These are phyloP conservation scores for Bufotes viridis DNA, from an alignment of 2,797 vertebrate species.

Conservation along the genomic window DNA sequence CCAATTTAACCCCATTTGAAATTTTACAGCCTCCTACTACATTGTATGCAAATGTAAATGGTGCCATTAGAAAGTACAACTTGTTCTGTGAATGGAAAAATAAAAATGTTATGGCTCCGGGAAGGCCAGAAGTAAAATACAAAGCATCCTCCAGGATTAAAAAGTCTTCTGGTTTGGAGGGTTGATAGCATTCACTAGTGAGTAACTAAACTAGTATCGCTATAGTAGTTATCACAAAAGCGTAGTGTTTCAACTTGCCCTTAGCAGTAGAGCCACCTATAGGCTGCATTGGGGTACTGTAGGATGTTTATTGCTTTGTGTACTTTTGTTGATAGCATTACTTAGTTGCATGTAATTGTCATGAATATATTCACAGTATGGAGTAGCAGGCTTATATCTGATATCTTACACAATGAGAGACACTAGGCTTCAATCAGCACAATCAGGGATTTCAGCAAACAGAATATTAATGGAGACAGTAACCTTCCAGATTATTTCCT, in stretches of 20 bases:
- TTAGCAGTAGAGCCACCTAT: neutral
- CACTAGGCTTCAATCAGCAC: neutral
- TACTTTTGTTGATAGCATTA: neutral
- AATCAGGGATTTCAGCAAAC: neutral
- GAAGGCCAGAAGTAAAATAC: too few relatives aligned
- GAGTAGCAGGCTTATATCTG: too few relatives aligned
- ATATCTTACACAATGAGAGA: neutral
- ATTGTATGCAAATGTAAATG: too few relatives aligned
- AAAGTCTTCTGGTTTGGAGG: too few relatives aligned
- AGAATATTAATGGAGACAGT: neutral
- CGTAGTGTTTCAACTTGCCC: neutral
- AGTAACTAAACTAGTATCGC: too few relatives aligned
- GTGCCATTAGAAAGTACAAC: too few relatives aligned
- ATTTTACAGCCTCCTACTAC: too few relatives aligned
- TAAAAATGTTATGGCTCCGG: too few relatives aligned
- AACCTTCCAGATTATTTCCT: slow-evolving; percentile 27
- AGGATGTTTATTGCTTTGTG: neutral
- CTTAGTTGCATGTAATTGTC: neutral
- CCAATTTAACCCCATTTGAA: too few relatives aligned
- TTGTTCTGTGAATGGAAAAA: too few relatives aligned
- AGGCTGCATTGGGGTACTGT: neutral
- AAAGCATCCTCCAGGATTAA: too few relatives aligned
- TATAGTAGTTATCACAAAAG: neutral
- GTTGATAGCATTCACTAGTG: too few relatives aligned
- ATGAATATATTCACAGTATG: neutral